Evolutionary conservation across 2,888 invertebrate species (phyloP).

Genomic region (Pherbina coryleti): DNA sequence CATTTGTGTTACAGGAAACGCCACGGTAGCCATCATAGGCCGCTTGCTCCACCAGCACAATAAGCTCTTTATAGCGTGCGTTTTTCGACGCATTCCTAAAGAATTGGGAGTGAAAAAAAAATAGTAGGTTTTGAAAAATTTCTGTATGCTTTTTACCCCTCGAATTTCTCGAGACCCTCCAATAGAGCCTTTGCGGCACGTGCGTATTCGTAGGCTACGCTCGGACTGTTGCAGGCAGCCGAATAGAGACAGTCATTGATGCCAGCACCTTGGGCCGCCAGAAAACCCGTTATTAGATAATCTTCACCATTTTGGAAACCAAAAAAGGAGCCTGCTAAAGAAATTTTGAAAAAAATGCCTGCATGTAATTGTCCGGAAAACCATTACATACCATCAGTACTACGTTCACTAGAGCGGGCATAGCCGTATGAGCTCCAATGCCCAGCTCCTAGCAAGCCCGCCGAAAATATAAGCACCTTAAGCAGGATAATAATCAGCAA

Average conservation of each 20-base stretch:
- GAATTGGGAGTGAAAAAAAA: conserved; percentile 2
- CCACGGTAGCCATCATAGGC: conserved; percentile 76
- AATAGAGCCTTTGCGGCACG: conserved; percentile 83
- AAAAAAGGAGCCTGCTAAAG: conserved; percentile 42
- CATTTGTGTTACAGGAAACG: conserved; percentile 73
- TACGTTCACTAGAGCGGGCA: conserved; percentile 63
- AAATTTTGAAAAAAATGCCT: not conserved
- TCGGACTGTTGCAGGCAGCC: conserved; percentile 81
- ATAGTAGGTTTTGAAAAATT: not conserved
- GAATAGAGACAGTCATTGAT: conserved; percentile 81
- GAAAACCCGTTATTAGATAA: conserved; percentile 67
- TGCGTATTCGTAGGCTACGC: conserved; percentile 78
- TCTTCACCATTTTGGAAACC: conserved; percentile 79
- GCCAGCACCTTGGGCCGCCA: conserved; percentile 82
- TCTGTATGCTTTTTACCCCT: conserved; percentile 71
- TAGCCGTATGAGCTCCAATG: conserved; percentile 73
- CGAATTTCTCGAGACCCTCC: conserved; percentile 78
- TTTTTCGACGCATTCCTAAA: conserved; percentile 63
- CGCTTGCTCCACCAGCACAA: conserved; percentile 77
- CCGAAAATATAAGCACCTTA: conserved; percentile 85
- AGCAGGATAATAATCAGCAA: conserved; percentile 82
- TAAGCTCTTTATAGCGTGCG: conserved; percentile 75
- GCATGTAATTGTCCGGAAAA: not conserved
- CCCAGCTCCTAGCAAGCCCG: conserved; percentile 81
- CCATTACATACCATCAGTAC: conserved; percentile 35